Evolutionary conservation across 2,797 vertebrate species (phyloP), one percentile per base, ranked within the genome.

Genomic region (Aselliscus stoliczkanus): DNA sequence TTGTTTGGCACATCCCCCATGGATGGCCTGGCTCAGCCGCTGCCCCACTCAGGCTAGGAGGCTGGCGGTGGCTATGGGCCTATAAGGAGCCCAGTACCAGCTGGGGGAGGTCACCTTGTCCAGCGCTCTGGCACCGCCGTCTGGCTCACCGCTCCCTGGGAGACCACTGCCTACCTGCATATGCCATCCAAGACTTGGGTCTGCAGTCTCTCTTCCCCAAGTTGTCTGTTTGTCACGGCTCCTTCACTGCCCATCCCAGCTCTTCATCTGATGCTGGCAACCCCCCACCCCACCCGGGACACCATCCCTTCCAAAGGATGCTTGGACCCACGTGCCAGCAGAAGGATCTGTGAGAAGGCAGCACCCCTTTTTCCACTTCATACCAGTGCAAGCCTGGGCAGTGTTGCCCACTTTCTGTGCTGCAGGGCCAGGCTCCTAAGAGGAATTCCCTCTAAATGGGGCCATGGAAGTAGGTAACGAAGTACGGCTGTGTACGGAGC

Each of bases 1-100:
- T 99, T 98, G 98, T 98, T 98, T 98, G 98, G 97, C 98, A 97
- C 98, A 98, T 98, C 98, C 97, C 96, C 97, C 98, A 98, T 93
- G 97, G 98, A 98, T 97, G 98, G 98, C 98, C 98, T 97, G 97
- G 98, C 98, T 98, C 97, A 98, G 98, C 97, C 95, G n/a, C 97
- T 85, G 90, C 95, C 98, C 97, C 76, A 95, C 88, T 90, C 21
- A 14, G 97, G 95, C 82, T 97, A 85, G 97, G 96, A 92, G 91
- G 91, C 96, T 90, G 97, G 97, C 9, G 96, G 91, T 90, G 93
- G 97, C 98, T 97, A 97, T 20, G 77, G 97, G 98, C 88, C 0
- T 44, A 84, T 76, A 88, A 97, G 52, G 94, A 93, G 93, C 85
- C 92, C 93, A 76, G 97, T 98, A 97, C 96, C 98, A 97, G 96